Percentiles rank a stretch among this genome's conserved stretches.
phyloP scores from a whole-genome alignment of 1,140 invertebrate species.

The Ladona fulva region DNA sequence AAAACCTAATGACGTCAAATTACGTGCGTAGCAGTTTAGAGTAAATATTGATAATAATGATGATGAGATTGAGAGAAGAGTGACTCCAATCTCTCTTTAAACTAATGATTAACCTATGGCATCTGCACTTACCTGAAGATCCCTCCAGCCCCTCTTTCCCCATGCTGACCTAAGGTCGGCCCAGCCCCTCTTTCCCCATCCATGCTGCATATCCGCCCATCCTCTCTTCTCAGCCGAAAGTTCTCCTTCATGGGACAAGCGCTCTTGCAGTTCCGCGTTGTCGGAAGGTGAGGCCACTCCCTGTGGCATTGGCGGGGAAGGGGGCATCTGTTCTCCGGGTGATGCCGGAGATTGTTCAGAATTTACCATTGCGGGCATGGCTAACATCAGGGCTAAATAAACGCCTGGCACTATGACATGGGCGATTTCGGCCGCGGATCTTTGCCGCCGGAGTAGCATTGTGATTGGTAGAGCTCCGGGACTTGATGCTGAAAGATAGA shows the following conservation, averaged over 20 bases:
- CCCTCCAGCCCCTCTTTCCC: conserved; percentile 19
- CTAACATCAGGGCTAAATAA: not conserved
- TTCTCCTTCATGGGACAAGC: not conserved
- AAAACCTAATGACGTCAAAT: too few relatives aligned
- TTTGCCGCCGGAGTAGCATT: not conserved
- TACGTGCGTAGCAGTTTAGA: too few relatives aligned
- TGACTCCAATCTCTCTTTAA: too few relatives aligned
- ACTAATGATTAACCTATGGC: too few relatives aligned
- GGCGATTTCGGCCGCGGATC: not conserved
- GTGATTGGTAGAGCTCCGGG: not conserved
- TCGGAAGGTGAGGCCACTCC: not conserved
- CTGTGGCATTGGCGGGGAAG: not conserved
- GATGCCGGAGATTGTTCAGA: not conserved
- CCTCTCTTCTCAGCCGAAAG: conserved; percentile 22
- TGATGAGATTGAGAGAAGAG: too few relatives aligned
- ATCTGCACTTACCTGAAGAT: not conserved
- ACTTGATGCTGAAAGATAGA: too few relatives aligned
- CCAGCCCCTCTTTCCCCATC: conserved; percentile 24
- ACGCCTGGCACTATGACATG: not conserved
- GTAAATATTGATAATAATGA: too few relatives aligned
- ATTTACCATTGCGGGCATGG: not conserved
- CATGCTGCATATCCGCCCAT: conserved; percentile 18
- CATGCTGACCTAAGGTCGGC: conserved; percentile 17
- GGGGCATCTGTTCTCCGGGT: not conserved
- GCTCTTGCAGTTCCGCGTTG: not conserved